Percentiles rank a stretch among this genome's conserved stretches.
Conservation (phyloP, 2,113 vertebrate species). For the Struthidea cinerea region DNA sequence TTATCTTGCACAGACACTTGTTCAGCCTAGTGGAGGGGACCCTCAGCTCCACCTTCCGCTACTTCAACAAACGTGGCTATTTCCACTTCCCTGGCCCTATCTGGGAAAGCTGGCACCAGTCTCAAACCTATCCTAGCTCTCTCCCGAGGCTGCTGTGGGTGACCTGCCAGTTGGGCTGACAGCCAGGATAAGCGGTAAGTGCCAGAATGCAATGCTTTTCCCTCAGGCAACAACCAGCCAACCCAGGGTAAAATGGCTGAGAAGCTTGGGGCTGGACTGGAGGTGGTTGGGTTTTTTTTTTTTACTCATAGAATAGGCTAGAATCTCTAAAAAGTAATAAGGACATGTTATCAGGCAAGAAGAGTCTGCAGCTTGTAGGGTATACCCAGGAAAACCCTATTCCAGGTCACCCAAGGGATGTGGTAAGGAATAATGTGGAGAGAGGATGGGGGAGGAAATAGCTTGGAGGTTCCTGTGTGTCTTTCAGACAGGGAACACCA, state of each 20-base stretch:
- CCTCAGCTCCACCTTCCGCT: background rate
- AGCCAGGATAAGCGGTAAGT: background rate
- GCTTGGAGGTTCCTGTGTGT: background rate
- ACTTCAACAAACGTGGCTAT: background rate
- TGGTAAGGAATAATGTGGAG: background rate
- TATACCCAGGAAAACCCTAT: background rate
- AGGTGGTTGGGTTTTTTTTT: background rate
- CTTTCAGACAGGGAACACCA: background rate
- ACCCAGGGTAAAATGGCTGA: background rate
- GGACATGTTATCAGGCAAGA: background rate
- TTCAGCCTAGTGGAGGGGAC: background rate
- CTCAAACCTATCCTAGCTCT: background rate
- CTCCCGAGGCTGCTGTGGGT: background rate
- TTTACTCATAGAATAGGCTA: background rate
- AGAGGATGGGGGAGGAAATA: background rate
- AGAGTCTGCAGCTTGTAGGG: background rate
- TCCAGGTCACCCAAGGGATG: background rate
- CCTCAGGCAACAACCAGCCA: background rate
- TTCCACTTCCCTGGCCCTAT: background rate
- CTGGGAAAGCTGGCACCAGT: background rate
- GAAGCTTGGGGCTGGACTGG: background rate
- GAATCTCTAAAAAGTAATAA: background rate
- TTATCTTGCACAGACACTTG: background rate
- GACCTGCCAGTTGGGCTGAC: background rate
- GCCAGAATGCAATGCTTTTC: background rate